These are phyloP conservation scores for Xestia ashworthii DNA, from an alignment of 2,888 invertebrate genomes.

Conservation along the genomic window DNA sequence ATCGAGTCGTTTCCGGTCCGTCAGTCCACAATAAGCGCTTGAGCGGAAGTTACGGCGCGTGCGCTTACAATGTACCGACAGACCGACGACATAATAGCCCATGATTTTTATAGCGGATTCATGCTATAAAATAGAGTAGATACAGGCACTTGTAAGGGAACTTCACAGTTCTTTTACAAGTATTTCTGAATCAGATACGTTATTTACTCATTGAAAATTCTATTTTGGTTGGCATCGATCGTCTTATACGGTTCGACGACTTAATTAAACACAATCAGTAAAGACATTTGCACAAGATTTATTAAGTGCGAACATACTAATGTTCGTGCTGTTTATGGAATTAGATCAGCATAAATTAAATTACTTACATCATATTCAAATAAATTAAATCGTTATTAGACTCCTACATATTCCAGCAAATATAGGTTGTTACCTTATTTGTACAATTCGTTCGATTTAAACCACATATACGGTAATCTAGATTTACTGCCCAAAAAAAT, in stretches of 20 bases:
- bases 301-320: conserved; percentile 44
- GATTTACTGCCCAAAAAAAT: background rate
- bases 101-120: conserved; percentile 68
- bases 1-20: conserved; percentile 82
- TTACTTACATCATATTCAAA: conserved; percentile 21
- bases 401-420: conserved; percentile 17
- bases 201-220: background rate
- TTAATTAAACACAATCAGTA: conserved; percentile 35
- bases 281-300: conserved; percentile 22
- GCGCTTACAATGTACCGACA: conserved; percentile 77
- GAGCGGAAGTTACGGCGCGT: conserved; percentile 85
- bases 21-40: conserved; percentile 74
- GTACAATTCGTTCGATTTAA: background rate
- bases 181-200: background rate
- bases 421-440: conserved; percentile 11
- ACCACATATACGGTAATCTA: background rate
- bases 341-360: conserved; percentile 30
- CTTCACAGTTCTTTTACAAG: conserved; percentile 32
- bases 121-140: conserved; percentile 43
- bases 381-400: conserved; percentile 19
- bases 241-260: conserved; percentile 18
- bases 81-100: conserved; percentile 56
- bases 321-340: conserved; percentile 26
- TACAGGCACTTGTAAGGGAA: conserved; percentile 36
- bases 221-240: conserved; percentile 8